phyloP scores from a whole-genome alignment of 2,888 invertebrate genomes.

The Brachynemurus nebulosus region DNA sequence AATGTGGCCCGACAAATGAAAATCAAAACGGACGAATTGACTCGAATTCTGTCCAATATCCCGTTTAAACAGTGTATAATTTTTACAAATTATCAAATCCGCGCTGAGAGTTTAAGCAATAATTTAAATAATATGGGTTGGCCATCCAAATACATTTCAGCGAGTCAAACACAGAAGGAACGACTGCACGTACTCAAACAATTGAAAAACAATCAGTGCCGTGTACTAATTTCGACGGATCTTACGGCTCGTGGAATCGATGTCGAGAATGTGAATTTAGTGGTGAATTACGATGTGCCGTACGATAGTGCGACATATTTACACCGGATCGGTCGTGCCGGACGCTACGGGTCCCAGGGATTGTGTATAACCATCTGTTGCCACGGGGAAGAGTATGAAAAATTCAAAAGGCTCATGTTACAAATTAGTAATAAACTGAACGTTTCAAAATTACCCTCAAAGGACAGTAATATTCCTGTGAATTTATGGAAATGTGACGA shows the following conservation, averaged over 20 bases:
- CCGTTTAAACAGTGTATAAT: slow-evolving; percentile 83
- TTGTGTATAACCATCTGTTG: slow-evolving; percentile 61
- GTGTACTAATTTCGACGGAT: slow-evolving; percentile 83
- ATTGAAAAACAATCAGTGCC: slow-evolving; percentile 65
- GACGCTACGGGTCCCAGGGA: slow-evolving; percentile 81
- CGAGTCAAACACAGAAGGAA: slow-evolving; percentile 63
- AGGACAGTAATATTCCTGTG: slow-evolving; percentile 21
- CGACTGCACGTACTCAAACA: slow-evolving; percentile 62
- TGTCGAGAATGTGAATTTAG: slow-evolving; percentile 81
- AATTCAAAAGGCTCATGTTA: slow-evolving; percentile 42
- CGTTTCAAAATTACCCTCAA: slow-evolving; percentile 33
- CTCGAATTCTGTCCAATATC: slow-evolving; percentile 52
- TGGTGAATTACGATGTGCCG: slow-evolving; percentile 86
- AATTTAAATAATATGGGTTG: slow-evolving; percentile 58
- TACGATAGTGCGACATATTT: slow-evolving; percentile 68
- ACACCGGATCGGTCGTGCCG: slow-evolving; percentile 91
- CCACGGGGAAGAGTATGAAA: slow-evolving; percentile 44
- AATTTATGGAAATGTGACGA: slow-evolving; percentile 25
- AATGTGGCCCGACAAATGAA: slow-evolving; percentile 52
- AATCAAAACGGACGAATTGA: slow-evolving; percentile 48
- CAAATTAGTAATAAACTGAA: slow-evolving; percentile 39
- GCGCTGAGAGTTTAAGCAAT: slow-evolving; percentile 67
- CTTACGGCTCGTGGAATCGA: slow-evolving; percentile 89
- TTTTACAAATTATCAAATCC: slow-evolving; percentile 78
- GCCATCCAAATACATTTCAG: slow-evolving; percentile 63